Conservation (phyloP, 2,113 vertebrate genomes). For the Oenanthe melanoleuca region DNA sequence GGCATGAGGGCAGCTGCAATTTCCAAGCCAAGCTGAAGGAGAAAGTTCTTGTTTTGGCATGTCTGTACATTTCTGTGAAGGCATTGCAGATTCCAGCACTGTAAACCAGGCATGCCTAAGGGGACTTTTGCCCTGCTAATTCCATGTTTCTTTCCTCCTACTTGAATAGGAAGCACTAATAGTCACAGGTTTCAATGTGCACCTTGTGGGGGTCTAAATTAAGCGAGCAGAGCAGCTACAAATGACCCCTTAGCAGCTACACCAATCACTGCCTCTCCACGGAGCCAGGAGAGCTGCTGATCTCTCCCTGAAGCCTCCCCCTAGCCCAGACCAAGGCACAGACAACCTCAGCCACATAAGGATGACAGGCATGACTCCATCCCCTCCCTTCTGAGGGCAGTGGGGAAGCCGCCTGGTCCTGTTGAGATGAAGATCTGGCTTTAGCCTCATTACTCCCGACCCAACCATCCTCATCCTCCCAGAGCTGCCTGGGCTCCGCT, state of each 20-base stretch:
- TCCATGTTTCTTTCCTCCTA: not conserved
- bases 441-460: accelerated
- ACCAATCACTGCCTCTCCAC: not conserved
- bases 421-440: not conserved
- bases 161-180: not conserved
- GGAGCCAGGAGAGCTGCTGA: not conserved
- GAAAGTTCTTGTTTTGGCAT: accelerated
- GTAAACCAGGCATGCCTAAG: not conserved
- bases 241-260: not conserved
- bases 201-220: not conserved
- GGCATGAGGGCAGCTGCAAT: not conserved
- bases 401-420: not conserved
- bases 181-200: not conserved
- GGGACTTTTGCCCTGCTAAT: not conserved
- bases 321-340: not conserved
- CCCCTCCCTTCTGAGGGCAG: not conserved
- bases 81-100: not conserved
- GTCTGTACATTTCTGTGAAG: not conserved
- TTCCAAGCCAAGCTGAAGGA: not conserved
- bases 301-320: not conserved
- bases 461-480: not conserved
- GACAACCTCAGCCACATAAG: not conserved
- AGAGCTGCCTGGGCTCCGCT: not conserved
- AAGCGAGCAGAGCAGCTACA: not conserved
- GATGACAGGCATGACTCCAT: not conserved